Base-by-base conservation (phyloP, 1,140 invertebrate genomes). In the Zaprionus kolodkinae region DNA sequence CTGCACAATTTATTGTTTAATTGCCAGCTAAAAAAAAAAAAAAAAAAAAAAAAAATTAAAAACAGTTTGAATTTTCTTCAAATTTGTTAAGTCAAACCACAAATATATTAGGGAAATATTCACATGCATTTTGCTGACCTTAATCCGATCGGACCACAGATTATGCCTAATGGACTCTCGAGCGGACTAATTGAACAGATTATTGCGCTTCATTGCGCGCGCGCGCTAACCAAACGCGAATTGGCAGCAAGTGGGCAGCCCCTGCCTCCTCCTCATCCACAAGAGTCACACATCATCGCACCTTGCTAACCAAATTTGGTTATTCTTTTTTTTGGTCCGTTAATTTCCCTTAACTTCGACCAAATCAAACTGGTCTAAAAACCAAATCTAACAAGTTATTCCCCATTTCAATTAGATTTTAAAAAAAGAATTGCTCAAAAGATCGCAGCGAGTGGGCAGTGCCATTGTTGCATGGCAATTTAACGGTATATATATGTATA, bases 141-240 rank as follows among this genome's bases (percentile, higher is more conserved):
- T 89, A 85, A 89, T 89, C 76, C 60, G 33, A 56, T 25, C 36
- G 12, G 38, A 66, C 76, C 65, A 25, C 36, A 79, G 79, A 70
- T 66, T 64, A 61, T 54, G 59, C 27, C 70, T 52, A 61, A 54
- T 63, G 45, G n/a, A 27, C 45, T 64, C 40, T 77, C 66, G 71
- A 72, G 64, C 71, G 52, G 73, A 75, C 79, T 90, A 85, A 90
- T 89, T 89, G 85, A 72, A 79, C 72, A 72, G 72, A 79, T 79
- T 85, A 63, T 81, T 45, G 40, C 81, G 85, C 85, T 86, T 79
- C 86, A 81, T 79, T 90, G 86, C 69, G 56, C 43, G 2, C 21
- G 21, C 21, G 21, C 54, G 63, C 48, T 25, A 33, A 60, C 17
- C 25, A 59, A 59, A 65, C 70, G 43, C 54, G 27, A 71, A 35